Base-by-base conservation (phyloP, 2,113 vertebrate species). In the Phrynosoma platyrhinos region DNA sequence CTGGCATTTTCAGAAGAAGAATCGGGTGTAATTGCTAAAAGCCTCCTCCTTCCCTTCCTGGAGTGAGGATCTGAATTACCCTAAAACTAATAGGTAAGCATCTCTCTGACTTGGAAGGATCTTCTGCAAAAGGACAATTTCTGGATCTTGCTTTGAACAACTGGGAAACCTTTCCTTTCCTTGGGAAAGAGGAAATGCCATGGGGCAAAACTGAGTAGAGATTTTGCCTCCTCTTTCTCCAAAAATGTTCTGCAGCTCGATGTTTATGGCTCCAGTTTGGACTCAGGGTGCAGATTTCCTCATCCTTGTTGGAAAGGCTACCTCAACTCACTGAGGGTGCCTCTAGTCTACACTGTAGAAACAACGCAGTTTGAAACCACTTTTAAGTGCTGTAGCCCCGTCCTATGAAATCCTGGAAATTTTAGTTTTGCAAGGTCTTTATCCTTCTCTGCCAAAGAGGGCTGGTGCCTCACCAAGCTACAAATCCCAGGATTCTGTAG, bases 71-170 rank as follows among this genome's bases (percentile, higher is more conserved):
- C 20, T 0, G 0, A 47, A 21, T 40, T 9, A 0, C 64, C 75
- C 2, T 0, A 18, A 9, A 30, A 84, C 20, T 23, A 55, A 2
- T 1, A 4, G 27, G 20, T 68, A 0, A 78, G 69, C 4, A 10
- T 1, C 0, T 5, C 68, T 4, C n/a, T 68, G 76, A 80, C 40
- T 14, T 9, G 2, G 1, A 64, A n/a, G 40, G 47, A 78, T 47
- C 72, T 75, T 80, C 47, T 32, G 25, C 0, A 12, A 69, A 30
- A 9, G 8, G 23, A 32, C 77, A 83, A 30, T 9, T 53, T 52
- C 36, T 10, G 52, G 4, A 18, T 72, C 9, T 55, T 58, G 16
- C 36, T 79, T 84, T 85, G 84, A 90, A 27, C 79, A 74, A 42
- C 10, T 36, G 20, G 10, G 36, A 84, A 64, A 2, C 32, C 0